These are phyloP conservation scores for Hermatobates lingyangjiaoensis DNA, from an alignment of 1,140 invertebrate species.

Conservation along the genomic window DNA sequence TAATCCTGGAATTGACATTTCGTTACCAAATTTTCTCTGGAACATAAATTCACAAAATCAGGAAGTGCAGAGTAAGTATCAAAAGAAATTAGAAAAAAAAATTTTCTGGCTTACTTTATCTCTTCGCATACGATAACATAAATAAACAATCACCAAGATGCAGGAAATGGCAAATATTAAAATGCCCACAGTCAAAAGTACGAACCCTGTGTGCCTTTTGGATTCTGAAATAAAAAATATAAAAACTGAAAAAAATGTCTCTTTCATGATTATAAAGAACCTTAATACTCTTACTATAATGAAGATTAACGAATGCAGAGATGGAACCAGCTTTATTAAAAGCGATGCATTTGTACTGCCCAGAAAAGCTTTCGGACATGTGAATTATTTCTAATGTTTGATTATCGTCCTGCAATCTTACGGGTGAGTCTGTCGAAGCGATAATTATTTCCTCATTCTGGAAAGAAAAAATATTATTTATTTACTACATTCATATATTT, in stretches of 20 bases:
- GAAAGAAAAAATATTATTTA: no score
- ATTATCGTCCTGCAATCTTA: no score
- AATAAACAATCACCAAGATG: background rate
- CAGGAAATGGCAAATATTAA: background rate
- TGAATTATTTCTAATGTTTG: no score
- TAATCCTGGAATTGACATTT: conserved; percentile 42
- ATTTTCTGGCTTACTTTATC: background rate
- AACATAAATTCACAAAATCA: background rate
- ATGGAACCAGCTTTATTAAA: no score
- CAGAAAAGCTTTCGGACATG: no score
- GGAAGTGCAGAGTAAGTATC: background rate
- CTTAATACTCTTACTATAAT: background rate
- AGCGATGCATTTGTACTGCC: no score
- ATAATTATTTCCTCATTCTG: no score
- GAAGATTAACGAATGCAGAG: background rate
- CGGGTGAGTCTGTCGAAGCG: no score
- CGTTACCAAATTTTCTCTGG: conserved; percentile 31
- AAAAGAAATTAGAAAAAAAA: background rate
- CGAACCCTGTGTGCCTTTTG: background rate
- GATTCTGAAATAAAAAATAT: background rate
- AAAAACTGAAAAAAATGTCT: background rate
- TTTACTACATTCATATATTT: no score
- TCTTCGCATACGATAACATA: background rate
- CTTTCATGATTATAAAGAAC: background rate
- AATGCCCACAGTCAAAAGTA: background rate